Conservation (phyloP, 2,113 vertebrate species). For the Xiphophorus hellerii region DNA sequence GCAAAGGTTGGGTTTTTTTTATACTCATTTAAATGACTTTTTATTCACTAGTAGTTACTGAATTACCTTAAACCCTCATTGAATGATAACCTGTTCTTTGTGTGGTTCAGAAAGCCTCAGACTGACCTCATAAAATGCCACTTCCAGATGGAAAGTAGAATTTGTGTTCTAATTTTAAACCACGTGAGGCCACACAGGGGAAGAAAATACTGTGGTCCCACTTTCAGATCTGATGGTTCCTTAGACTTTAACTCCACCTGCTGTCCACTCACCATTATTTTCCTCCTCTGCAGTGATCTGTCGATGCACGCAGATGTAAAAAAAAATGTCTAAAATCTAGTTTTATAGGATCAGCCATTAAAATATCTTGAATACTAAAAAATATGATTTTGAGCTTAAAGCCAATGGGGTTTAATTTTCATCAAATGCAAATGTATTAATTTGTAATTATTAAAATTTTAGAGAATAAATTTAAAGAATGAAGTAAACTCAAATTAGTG, state of each 20-base stretch:
- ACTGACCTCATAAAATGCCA: slow-evolving; percentile 25
- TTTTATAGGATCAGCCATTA: too few species aligned
- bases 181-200: slow-evolving; percentile 48
- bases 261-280: slow-evolving; percentile 8
- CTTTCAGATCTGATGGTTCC: neutral
- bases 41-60: neutral
- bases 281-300: neutral
- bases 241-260: slow-evolving; percentile 62
- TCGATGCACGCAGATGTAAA: neutral
- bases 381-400: too few species aligned
- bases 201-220: slow-evolving; percentile 18
- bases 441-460: too few species aligned
- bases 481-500: too few species aligned
- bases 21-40: neutral
- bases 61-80: neutral
- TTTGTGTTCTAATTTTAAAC: slow-evolving; percentile 55
- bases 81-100: neutral
- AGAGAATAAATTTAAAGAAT: too few species aligned
- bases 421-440: too few species aligned
- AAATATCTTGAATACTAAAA: too few species aligned
- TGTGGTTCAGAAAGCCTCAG: slow-evolving; percentile 14
- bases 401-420: too few species aligned
- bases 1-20: neutral
- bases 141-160: slow-evolving; percentile 39
- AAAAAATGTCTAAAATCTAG: too few species aligned